Conservation (phyloP, 1,140 invertebrate genomes). For the Oscheius sp. region DNA sequence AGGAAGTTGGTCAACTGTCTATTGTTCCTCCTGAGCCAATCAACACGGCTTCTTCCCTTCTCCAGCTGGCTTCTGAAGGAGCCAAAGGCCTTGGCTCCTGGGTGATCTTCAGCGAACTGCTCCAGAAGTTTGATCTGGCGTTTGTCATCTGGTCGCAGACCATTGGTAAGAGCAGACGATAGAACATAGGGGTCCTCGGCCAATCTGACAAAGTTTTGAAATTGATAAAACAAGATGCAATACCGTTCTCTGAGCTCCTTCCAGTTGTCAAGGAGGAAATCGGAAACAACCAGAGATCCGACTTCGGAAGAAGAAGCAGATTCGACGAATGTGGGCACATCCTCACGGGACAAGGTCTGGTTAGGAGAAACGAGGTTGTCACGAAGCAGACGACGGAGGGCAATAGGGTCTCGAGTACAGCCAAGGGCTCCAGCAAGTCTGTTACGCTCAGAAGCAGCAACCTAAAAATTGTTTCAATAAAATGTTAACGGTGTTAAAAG, state of each 20-base stretch:
- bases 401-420: not conserved
- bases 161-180: not conserved
- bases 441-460: not conserved
- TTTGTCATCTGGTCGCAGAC: not conserved
- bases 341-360: not conserved
- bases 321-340: not conserved
- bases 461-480: not conserved
- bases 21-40: not conserved
- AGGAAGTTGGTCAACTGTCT: not conserved
- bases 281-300: not conserved
- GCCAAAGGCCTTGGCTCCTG: not conserved
- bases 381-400: not conserved
- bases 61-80: not conserved
- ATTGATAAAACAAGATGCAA: not conserved
- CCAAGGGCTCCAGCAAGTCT: not conserved
- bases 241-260: not conserved
- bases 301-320: not conserved
- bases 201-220: not conserved
- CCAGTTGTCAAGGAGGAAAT: slow-evolving; percentile 1
- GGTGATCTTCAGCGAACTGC: not conserved
- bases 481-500: not conserved
- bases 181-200: not conserved
- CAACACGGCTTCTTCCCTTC: not conserved
- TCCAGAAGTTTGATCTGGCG: not conserved
- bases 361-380: not conserved